Evolutionary conservation across 2,113 vertebrate genomes (phyloP).

Genomic region (Nerophis lumbriciformis): DNA sequence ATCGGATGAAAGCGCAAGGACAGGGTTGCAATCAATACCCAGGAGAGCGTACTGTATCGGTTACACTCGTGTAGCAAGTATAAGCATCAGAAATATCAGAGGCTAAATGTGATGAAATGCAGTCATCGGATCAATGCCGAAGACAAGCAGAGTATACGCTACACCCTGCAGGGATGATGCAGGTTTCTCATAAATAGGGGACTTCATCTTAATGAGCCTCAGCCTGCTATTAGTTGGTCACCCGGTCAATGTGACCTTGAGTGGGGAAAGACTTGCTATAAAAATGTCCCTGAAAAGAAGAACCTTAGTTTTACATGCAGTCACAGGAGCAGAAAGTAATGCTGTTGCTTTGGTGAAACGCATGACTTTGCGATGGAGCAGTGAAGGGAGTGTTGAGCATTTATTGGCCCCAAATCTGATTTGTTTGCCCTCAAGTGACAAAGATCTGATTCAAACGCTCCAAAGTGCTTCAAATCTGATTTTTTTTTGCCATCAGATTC

Average conservation of each 20-base stretch:
- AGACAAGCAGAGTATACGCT: conserved; percentile 21
- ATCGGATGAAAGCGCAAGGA: conserved; percentile 19
- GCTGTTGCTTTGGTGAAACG: conserved; percentile 32
- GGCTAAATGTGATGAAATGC: conserved; percentile 50
- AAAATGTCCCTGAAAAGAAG: conserved; percentile 29
- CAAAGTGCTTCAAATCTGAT: too few species aligned
- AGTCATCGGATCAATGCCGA: conserved; percentile 48
- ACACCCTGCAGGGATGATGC: conserved; percentile 20
- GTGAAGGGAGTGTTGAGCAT: conserved; percentile 7
- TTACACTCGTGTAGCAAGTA: conserved; percentile 29
- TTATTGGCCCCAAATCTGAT: too few species aligned
- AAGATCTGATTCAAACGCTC: too few species aligned
- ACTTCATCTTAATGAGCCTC: conserved; percentile 4
- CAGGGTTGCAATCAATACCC: conserved; percentile 26
- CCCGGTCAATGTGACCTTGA: conserved; percentile 43
- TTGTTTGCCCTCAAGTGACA: too few species aligned
- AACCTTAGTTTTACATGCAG: conserved; percentile 49
- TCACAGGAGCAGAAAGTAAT: conserved; percentile 28
- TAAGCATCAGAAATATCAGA: conserved; percentile 37
- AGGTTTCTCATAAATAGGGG: conserved; percentile 20
- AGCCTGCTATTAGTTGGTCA: conserved; percentile 20
- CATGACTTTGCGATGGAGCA: conserved; percentile 50
- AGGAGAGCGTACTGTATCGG: conserved; percentile 37
- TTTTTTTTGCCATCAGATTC: too few species aligned
- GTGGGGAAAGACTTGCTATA: conserved; percentile 29